A percentile compares a stretch with the other conserved stretches of the same genome.
Conservation (phyloP, 2,113 vertebrate species). For the Scomber colias region DNA sequence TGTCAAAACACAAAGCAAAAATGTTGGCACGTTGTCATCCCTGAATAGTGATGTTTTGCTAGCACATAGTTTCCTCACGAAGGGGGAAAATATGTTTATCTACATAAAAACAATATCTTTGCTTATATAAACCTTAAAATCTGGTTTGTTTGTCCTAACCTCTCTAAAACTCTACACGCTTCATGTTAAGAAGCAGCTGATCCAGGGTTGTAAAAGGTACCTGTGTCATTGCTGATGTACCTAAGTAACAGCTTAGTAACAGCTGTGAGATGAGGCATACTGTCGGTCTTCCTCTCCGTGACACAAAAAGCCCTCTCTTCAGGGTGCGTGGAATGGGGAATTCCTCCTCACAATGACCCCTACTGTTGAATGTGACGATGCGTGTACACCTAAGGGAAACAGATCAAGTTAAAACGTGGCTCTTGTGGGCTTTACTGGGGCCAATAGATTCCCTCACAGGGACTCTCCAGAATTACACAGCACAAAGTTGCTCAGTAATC, state of each 20-base stretch:
- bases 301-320: conserved; percentile 61
- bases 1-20: neutral
- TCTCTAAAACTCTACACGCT: neutral
- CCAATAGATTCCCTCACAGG: conserved; percentile 15
- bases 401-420: conserved; percentile 40
- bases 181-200: neutral
- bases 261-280: conserved; percentile 46
- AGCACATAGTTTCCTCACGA: conserved; percentile 15
- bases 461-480: conserved; percentile 17
- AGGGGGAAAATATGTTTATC: neutral
- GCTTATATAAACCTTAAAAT: neutral
- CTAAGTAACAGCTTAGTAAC: neutral
- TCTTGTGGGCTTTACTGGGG: neutral
- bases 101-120: neutral
- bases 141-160: neutral
- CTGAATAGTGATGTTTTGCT: conserved; percentile 5
- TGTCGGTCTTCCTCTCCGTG: conserved; percentile 1
- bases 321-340: conserved; percentile 19
- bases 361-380: conserved; percentile 52
- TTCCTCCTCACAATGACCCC: conserved; percentile 69
- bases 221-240: neutral
- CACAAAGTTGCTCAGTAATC: neutral
- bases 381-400: conserved; percentile 9
- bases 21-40: neutral
- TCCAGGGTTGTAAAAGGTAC: neutral